Evolutionary conservation across 2,888 invertebrate genomes (phyloP), one percentile per base, ranked within the genome.

Genomic region (Hyles lineata): DNA sequence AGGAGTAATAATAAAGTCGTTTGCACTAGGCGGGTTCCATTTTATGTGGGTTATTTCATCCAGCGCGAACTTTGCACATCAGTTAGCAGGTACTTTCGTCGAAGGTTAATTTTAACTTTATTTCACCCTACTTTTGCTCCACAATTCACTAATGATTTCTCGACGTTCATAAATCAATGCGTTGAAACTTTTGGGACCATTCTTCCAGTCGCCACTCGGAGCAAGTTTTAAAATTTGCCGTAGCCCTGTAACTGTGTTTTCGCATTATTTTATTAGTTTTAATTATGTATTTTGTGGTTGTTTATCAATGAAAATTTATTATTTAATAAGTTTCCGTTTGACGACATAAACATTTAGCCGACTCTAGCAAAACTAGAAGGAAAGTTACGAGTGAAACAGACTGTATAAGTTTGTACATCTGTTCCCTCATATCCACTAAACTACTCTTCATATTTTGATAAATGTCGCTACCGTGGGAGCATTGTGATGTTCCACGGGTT

Each of bases 101-200:
- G 75, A 82, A 79, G 82, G 83, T 85, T 86, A 83, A 86, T 85
- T 85, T 85, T 79, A 87, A 88, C 82, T 88, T 88, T 85, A 83
- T 83, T 87, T 81, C 79, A 75, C 78, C 81, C 77, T 76, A 82
- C 80, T 83, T 82, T 80, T 80, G 80, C 81, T 84, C 76, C 78
- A 76, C 75, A 82, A 80, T 80, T 84, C 80, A 77, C 84, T 86
- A 86, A 87, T 85, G 85, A 87, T 87, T 88, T 87, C 83, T 80
- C 75, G 76, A 74, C 81, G 78, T 80, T 76, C 87, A 88, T 88
- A 87, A 87, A 88, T 88, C 87, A 87, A 85, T 85, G 80, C 76
- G 79, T 76, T 76, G 52, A 81, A 83, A 86, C 78, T 84, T 86
- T 81, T 74, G 70, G 73, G 77, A 73, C 79, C 78, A 78, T 85